These are phyloP conservation scores for Xiphias gladius DNA, from an alignment of 2,113 vertebrate species.

Conservation along the genomic window DNA sequence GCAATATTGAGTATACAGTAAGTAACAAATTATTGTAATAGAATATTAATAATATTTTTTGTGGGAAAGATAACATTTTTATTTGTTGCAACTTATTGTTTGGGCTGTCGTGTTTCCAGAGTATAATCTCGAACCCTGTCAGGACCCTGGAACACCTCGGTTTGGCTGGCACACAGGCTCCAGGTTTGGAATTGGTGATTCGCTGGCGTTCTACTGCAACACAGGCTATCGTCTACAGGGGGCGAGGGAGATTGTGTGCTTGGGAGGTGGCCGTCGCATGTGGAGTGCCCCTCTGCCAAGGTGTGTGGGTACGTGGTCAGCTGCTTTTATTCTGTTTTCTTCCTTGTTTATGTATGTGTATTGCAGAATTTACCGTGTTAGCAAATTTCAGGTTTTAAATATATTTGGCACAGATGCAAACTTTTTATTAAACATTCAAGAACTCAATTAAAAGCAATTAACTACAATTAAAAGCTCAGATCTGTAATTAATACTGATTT, in stretches of 20 bases:
- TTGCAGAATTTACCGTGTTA: conserved; percentile 4
- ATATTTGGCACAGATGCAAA: conserved; percentile 2
- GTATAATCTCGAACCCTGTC: conserved; percentile 84
- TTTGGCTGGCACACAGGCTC: conserved; percentile 81
- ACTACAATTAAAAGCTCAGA: conserved; percentile 23
- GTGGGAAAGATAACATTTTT: not conserved
- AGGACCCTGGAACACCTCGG: conserved; percentile 79
- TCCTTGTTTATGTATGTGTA: conserved; percentile 39
- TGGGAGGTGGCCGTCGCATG: conserved; percentile 85
- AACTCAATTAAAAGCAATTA: conserved; percentile 9
- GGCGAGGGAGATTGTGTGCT: conserved; percentile 77
- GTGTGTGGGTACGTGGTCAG: conserved; percentile 88
- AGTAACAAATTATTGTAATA: not conserved
- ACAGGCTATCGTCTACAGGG: conserved; percentile 85
- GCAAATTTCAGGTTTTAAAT: conserved; percentile 16
- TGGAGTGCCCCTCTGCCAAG: conserved; percentile 88
- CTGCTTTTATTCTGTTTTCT: conserved; percentile 75
- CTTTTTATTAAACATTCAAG: conserved; percentile 11
- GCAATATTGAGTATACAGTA: not conserved
- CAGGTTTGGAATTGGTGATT: conserved; percentile 82
- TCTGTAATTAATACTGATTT: conserved; percentile 6
- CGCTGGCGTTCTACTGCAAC: conserved; percentile 80
- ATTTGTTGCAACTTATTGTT: not conserved
- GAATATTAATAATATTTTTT: not conserved
- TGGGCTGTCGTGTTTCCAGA: conserved; percentile 65